Evolutionary conservation across 2,888 invertebrate species (phyloP).

Genomic region (Chrysolina oricalcia): DNA sequence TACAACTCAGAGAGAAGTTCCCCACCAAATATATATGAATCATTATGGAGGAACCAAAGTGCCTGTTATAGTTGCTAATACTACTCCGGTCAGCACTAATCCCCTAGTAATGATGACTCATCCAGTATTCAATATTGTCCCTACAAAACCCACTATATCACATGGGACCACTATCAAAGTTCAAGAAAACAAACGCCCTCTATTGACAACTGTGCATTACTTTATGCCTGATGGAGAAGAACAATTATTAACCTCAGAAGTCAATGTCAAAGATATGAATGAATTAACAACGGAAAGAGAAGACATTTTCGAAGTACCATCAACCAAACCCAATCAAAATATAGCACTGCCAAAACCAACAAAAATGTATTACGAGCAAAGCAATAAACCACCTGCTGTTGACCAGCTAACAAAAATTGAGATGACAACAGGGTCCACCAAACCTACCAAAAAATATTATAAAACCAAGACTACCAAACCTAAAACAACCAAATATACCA

Average conservation of each 20-base stretch:
- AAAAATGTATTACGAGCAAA: slow-evolving; percentile 27
- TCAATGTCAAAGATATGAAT: slow-evolving; percentile 1
- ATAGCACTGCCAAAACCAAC: slow-evolving; percentile 29
- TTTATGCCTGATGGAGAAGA: slow-evolving; percentile 57
- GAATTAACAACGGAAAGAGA: background rate
- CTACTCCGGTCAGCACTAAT: slow-evolving; percentile 23
- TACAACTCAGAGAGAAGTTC: slow-evolving; percentile 35
- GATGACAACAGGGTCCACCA: slow-evolving; percentile 12
- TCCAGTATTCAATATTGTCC: slow-evolving; percentile 9
- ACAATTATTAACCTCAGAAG: slow-evolving; percentile 26
- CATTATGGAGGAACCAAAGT: slow-evolving; percentile 18
- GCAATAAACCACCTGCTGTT: slow-evolving; percentile 6
- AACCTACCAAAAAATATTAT: slow-evolving; percentile 32
- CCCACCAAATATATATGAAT: slow-evolving; percentile 40
- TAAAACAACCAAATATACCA: slow-evolving; percentile 15
- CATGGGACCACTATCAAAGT: background rate
- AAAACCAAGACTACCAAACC: slow-evolving; percentile 13
- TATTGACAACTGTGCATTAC: slow-evolving; percentile 57
- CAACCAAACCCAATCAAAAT: slow-evolving; percentile 6
- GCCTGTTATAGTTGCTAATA: background rate
- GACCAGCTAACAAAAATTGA: slow-evolving; percentile 17
- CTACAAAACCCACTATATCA: slow-evolving; percentile 35
- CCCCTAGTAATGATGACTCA: slow-evolving; percentile 50
- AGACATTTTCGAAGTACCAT: background rate
- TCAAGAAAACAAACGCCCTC: slow-evolving; percentile 27